Conservation (phyloP, 2,113 vertebrate genomes). For the Cyprinodon brontotheroides region DNA sequence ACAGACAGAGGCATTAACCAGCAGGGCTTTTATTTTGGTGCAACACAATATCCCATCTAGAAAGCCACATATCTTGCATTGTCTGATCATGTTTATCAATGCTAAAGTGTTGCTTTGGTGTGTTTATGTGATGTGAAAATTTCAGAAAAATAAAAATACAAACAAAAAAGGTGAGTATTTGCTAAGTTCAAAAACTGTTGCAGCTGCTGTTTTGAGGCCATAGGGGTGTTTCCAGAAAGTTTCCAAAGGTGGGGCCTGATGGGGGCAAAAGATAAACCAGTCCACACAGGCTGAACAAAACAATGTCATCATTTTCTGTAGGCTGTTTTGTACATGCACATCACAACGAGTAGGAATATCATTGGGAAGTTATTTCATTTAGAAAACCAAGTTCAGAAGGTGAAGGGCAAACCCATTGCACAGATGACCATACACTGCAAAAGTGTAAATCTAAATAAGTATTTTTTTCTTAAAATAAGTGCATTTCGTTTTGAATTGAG, state of each 20-base stretch:
- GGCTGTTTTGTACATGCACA: no score
- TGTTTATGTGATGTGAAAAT: not conserved
- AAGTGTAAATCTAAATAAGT: no score
- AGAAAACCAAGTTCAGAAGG: not conserved
- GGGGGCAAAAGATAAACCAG: no score
- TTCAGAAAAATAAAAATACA: not conserved
- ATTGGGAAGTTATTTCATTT: not conserved
- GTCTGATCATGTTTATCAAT: not conserved
- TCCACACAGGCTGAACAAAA: no score
- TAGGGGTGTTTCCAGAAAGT: not conserved
- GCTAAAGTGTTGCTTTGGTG: not conserved
- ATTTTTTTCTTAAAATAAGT: no score
- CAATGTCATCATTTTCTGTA: not conserved
- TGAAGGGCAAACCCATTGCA: not conserved
- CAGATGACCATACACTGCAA: not conserved
- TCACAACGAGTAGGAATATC: not conserved
- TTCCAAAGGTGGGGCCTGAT: not conserved
- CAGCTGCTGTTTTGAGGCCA: not conserved
- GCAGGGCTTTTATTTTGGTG: not conserved
- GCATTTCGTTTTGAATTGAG: no score
- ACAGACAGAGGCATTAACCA: slow-evolving; percentile 8
- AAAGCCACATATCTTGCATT: not conserved
- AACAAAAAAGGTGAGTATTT: no score
- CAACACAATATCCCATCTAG: not conserved
- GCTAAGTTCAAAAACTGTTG: not conserved